Base-by-base conservation (phyloP, 2,113 vertebrate genomes). In the Ceuthmochares aereus region DNA sequence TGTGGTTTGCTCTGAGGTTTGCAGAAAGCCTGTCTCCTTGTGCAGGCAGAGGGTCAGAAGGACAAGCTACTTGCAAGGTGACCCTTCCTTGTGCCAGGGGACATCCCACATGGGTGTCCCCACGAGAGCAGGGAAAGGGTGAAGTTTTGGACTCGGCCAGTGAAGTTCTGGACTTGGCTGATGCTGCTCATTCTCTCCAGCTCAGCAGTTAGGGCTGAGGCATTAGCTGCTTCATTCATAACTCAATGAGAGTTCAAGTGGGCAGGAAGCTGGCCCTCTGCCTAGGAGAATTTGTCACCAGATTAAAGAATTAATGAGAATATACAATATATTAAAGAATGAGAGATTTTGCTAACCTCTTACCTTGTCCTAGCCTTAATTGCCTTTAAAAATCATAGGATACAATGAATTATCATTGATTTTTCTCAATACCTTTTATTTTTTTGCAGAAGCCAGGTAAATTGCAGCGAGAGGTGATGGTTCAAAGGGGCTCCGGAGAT, bases 361-460 rank as follows among this genome's bases (percentile, higher is more conserved):
- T 97, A 94, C 97, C 97, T 96, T 94, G 94, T 95, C 96, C 93
- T 63, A 86, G 55, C 88, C 93, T 96, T 97, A 97, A 97, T 96
- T 90, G 90, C 95, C 88, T 96, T 92, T 96, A 97, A 93, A 94
- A 97, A 96, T 96, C 92, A 69, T 23, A 43, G 85, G 83, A 81
- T 89, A 21, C 95, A 86, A 93, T 96, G 93, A 97, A 96, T 96
- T 90, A 86, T 34, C 95, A 97, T 97, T 95, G 97, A 97, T 97
- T 97, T 97, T 94, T 81, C 73, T 66, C 85, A 43, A 81, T 84
- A 51, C 58, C 76, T 87, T 95, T 96, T 90, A 91, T 89, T 94
- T 88, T 94, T 88, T 90, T 96, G 85, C 84, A 79, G 60, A 75
- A 90, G 56, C 19, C 80, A 47, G 80, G 7, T 62, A 43, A 94